Evolutionary conservation across 2,113 vertebrate genomes (phyloP).

Genomic region (Donacobius atricapilla): DNA sequence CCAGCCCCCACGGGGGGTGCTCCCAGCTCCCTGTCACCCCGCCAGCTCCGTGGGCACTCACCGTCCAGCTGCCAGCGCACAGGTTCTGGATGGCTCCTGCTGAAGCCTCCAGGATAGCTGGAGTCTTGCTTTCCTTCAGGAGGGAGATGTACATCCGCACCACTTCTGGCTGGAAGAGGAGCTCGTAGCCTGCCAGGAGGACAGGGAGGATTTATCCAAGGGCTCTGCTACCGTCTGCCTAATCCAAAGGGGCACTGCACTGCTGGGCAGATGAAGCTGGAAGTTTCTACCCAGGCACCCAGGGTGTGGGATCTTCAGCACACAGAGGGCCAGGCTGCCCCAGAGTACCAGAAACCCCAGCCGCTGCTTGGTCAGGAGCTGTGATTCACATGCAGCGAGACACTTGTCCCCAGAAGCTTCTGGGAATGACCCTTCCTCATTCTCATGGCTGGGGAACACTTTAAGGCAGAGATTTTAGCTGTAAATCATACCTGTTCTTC

Average conservation of each 20-base stretch:
- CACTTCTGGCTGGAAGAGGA: constrained; percentile 93
- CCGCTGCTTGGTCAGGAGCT: neutral
- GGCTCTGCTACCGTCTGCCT: neutral
- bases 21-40: neutral
- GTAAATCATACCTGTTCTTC: neutral
- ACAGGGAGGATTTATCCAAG: neutral
- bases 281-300: neutral
- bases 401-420: neutral
- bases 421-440: neutral
- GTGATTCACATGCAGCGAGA: neutral
- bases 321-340: neutral
- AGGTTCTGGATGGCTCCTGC: constrained; percentile 95
- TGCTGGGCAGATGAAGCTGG: fast-evolving
- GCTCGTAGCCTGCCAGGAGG: constrained; percentile 84
- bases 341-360: neutral
- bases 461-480: neutral
- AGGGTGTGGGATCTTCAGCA: neutral
- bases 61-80: constrained; percentile 91
- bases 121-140: constrained; percentile 88
- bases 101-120: constrained; percentile 89
- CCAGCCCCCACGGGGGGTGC: fast-evolving
- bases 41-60: constrained; percentile 15
- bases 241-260: neutral
- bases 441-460: neutral
- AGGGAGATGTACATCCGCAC: constrained; percentile 92